Conservation (phyloP, 1,140 invertebrate species). For the Oedothorax gibbosus region DNA sequence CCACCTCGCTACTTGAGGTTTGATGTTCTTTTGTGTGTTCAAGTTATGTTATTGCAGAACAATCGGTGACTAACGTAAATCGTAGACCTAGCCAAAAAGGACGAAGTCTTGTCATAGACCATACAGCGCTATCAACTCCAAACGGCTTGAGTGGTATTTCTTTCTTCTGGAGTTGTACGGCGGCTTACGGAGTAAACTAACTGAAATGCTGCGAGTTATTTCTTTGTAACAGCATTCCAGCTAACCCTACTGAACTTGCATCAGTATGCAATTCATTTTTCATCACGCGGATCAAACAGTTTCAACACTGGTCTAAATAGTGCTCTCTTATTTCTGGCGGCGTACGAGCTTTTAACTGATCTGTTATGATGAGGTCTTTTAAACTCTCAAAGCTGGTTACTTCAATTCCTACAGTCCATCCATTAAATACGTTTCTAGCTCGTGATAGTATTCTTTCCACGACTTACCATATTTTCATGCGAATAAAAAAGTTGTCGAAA, state of each 20-base stretch:
- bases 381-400: background rate
- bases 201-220: background rate
- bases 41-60: conserved; percentile 4
- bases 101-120: conserved; percentile 7
- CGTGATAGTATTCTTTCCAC: background rate
- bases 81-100: conserved; percentile 18
- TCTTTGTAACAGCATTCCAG: conserved; percentile 31
- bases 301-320: conserved; percentile 29
- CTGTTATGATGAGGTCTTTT: conserved; percentile 4
- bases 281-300: background rate
- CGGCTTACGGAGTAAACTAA: conserved; percentile 19
- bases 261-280: conserved; percentile 23
- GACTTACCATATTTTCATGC: background rate
- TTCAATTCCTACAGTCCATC: background rate
- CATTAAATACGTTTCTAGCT: background rate
- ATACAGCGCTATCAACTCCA: conserved; percentile 31
- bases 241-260: background rate
- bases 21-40: background rate
- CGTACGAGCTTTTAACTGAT: background rate
- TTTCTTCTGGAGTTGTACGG: background rate
- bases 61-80: conserved; percentile 49
- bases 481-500: conserved; percentile 6
- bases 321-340: background rate
- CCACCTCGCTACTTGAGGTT: conserved; percentile 7
- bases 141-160: conserved; percentile 16